Base-by-base conservation (phyloP, 2,113 vertebrate genomes). In the Paratilapia polleni region DNA sequence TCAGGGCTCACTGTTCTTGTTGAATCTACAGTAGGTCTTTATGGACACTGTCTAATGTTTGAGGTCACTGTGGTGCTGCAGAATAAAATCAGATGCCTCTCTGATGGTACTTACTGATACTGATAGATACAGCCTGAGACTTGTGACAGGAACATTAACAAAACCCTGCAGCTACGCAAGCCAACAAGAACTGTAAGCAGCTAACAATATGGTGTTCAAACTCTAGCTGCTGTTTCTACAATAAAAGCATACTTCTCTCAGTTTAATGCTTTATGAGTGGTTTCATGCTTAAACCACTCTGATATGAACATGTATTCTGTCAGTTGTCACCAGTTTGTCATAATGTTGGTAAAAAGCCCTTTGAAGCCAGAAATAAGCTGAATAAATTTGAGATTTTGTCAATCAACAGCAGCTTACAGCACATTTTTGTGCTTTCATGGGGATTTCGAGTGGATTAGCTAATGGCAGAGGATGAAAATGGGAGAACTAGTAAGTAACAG, bases 361-460 rank as follows among this genome's bases (percentile, higher is more conserved):
- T 75, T 89, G 83, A 88, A 90, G 70, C 11, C 17, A 9, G 61
- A 84, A 80, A 84, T 62, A 52, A 82, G 57, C 20, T 0, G 63
- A 66, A 63, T 62, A 8, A 58, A 60, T 80, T 61, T 60, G 22
- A 75, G 54, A 85, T 77, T 88, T 49, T 76, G 73, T 84, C 73
- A 78, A 34, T 82, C 81, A 82, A 9, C 12, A 15, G 58, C 38
- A 76, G 77, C 73, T 78, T 88, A 73, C 7, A 26, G 38, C 17
- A 49, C 56, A 28, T 70, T 4, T 2, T 28, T 64, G 38, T 66
- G n/a, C 75, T 75, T 82, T 91, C 54, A 77, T 77, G 80, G 19
- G 56, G 58, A 47, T 79, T 83, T 83, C 7, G 70, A 38, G 26
- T 20, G 57, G 47, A 83, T 89, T 86, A 77, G 36, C 7, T 77